Evolutionary conservation across 2,888 invertebrate species (phyloP), one percentile per base, ranked within the genome.

Genomic region (Leptinotarsa rubiginosa): DNA sequence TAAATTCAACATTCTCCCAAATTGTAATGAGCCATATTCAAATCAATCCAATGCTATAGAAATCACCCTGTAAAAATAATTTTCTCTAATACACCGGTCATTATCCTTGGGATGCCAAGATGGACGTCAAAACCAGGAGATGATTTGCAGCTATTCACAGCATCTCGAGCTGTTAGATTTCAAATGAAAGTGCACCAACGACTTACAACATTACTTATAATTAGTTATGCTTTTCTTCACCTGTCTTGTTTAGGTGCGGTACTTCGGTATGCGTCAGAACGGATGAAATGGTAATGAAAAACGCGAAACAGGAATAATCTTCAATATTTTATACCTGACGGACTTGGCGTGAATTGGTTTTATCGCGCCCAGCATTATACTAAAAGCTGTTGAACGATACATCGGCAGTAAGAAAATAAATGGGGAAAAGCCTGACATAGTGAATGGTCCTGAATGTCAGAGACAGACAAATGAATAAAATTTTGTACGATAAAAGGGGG

Each of bases 161-260:
- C 59, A 59, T 59, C 13, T 15, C 20, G 59, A 59, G 4, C 25
- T 59, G 59, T 59, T 25, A 20, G 59, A 59, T 41, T 59, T 20
- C 59, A 59, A 59, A 59, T 59, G 59, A 59, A 59, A 59, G 59
- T 59, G 59, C 59, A 59, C 12, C 22, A 13, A 59, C 59, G 59
- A 59, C 16, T 22, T 5, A 20, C 20, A 59, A 25, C 25, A 59
- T 59, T 59, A 22, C 25, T 25, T 25, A 15, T 59, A 59, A 59
- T 59, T 59, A 59, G 59, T 59, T 59, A 59, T 59, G 59, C 59
- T 59, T 59, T 59, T 59, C 59, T 59, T 59, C 59, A 59, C 59
- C 59, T 59, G 59, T 59, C 59, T 20, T 15, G 59, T 25, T 59
- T 59, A 15, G 59, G 59, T 59, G 25, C 59, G 59, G 59, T 59